A percentile compares a stretch with the other conserved stretches of the same genome.
Evolutionary conservation across 2,113 vertebrate species (phyloP).

Genomic region (Psittacula cyanocephala): DNA sequence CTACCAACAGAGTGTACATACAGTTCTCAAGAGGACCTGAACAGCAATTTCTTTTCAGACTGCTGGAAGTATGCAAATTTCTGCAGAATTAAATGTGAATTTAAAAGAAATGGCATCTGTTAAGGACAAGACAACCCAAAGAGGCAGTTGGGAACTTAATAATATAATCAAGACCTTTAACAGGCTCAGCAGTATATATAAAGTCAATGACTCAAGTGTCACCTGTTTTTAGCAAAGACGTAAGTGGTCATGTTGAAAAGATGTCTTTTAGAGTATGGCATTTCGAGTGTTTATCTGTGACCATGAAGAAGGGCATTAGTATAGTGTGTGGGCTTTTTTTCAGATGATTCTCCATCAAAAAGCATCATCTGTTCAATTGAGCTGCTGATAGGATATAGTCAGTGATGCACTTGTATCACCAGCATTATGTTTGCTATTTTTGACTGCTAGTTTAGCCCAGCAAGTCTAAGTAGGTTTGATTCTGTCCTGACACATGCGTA

Average conservation of each 20-base stretch:
- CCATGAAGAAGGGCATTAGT: background rate
- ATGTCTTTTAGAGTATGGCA: background rate
- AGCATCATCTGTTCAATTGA: background rate
- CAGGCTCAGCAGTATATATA: background rate
- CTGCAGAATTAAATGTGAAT: constrained; percentile 66
- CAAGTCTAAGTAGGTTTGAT: background rate
- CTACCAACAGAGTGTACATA: constrained; percentile 60
- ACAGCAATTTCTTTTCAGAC: constrained; percentile 68
- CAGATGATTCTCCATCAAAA: background rate
- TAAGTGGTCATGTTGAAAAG: background rate
- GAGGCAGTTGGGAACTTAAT: constrained; percentile 13
- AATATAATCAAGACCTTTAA: constrained; percentile 46
- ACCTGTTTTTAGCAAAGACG: background rate
- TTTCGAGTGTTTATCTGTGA: background rate
- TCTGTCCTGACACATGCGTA: background rate
- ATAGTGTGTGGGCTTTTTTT: background rate
- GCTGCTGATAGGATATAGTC: background rate
- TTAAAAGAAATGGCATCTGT: constrained; percentile 50
- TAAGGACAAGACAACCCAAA: constrained; percentile 34
- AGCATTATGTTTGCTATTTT: background rate
- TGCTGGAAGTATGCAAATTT: constrained; percentile 66
- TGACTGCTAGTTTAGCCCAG: background rate
- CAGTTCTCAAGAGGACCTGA: constrained; percentile 67
- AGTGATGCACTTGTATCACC: background rate
- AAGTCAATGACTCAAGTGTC: constrained; percentile 33